Percentiles rank a stretch among this genome's conserved stretches.
These are phyloP conservation scores for Merodon equestris DNA, from an alignment of 2,888 invertebrate genomes.

Conservation along the genomic window DNA sequence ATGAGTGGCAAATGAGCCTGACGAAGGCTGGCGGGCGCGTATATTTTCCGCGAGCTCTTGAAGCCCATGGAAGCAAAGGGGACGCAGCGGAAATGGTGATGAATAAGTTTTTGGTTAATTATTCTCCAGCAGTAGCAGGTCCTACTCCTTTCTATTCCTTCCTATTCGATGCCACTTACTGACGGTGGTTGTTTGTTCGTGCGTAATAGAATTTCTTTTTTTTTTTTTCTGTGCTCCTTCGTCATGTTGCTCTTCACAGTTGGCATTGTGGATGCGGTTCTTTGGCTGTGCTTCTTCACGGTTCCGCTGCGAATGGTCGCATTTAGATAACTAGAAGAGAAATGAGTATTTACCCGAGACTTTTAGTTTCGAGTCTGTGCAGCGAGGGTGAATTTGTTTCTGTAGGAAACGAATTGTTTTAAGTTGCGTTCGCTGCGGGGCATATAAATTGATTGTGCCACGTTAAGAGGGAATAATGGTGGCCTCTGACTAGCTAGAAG, in stretches of 20 bases:
- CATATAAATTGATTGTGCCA: constrained; percentile 56
- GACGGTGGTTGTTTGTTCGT: constrained; percentile 51
- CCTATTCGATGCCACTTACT: too few relatives aligned
- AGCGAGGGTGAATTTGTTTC: constrained; percentile 21
- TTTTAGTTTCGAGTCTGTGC: constrained; percentile 9
- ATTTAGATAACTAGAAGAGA: constrained; percentile 63
- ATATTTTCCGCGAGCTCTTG: too few relatives aligned
- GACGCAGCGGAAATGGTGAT: constrained; percentile 35
- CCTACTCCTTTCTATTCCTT: constrained; percentile 24
- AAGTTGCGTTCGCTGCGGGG: constrained; percentile 9
- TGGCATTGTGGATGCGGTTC: constrained; percentile 3
- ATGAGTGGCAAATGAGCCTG: constrained; percentile 49
- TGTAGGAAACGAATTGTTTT: not conserved
- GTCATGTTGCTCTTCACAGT: not conserved
- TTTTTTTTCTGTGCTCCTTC: not conserved
- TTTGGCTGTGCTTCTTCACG: not conserved
- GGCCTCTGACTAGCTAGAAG: constrained; percentile 17
- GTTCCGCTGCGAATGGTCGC: constrained; percentile 35
- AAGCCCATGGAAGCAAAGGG: too few relatives aligned
- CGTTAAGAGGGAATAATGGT: constrained; percentile 53
- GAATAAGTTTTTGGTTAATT: constrained; percentile 67
- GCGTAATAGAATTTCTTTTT: constrained; percentile 41
- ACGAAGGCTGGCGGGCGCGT: not conserved
- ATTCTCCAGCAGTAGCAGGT: constrained; percentile 8
- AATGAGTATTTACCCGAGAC: constrained; percentile 56